Conservation (phyloP, 1,140 invertebrate genomes). For the Camponotus pennsylvanicus region DNA sequence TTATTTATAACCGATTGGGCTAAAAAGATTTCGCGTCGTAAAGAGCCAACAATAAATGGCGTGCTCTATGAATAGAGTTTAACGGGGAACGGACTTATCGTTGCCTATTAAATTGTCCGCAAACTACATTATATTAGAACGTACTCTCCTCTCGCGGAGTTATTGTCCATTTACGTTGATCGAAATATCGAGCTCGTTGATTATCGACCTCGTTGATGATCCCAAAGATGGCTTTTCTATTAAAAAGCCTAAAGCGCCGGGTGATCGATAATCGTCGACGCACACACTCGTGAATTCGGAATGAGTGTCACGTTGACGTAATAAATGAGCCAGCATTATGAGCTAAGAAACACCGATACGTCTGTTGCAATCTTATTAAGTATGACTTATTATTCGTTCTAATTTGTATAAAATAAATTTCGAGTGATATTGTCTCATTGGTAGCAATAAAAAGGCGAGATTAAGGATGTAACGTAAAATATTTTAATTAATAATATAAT, state of each 20-base stretch:
- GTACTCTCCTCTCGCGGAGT: background rate
- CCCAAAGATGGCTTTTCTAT: slow-evolving; percentile 13
- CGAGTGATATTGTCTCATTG: background rate
- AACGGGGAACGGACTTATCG: slow-evolving; percentile 53
- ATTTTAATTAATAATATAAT: no score
- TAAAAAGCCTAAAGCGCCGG: slow-evolving; percentile 48
- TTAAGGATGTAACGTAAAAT: slow-evolving; percentile 11
- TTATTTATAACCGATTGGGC: slow-evolving; percentile 64
- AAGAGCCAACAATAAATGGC: background rate
- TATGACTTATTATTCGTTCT: background rate
- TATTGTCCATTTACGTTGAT: slow-evolving; percentile 2
- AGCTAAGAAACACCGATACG: slow-evolving; percentile 13
- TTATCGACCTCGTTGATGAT: background rate
- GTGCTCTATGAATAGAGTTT: slow-evolving; percentile 17
- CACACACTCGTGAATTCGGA: slow-evolving; percentile 52
- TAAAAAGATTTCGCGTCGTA: slow-evolving; percentile 9
- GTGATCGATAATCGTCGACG: slow-evolving; percentile 55
- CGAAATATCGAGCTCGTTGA: slow-evolving; percentile 34
- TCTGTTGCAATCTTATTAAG: background rate
- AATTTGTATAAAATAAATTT: background rate
- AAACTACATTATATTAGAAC: slow-evolving; percentile 3
- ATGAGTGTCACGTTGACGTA: slow-evolving; percentile 60
- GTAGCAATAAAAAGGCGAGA: background rate
- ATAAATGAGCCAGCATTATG: slow-evolving; percentile 20
- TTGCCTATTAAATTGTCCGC: slow-evolving; percentile 54